Evolutionary conservation across 2,888 invertebrate genomes (phyloP).

Genomic region (Salpingus planirostris): DNA sequence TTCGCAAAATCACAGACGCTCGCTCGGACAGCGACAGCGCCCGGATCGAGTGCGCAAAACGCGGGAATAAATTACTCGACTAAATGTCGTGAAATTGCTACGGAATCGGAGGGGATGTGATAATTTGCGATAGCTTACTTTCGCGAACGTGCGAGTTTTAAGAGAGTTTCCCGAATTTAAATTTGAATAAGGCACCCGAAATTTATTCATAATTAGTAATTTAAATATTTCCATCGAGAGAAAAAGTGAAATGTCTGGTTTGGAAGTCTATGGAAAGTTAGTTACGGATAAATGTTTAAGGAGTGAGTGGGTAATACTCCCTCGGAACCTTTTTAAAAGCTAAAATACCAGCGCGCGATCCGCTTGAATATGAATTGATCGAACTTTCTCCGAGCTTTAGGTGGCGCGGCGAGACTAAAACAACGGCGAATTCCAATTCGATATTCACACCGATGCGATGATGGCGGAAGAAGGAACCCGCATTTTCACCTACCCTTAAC

Average conservation of each 20-base stretch:
- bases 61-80: too few species aligned
- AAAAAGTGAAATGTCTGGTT: constrained; percentile 10
- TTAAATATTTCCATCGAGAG: constrained; percentile 12
- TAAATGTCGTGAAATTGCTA: constrained; percentile 8
- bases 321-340: constrained; percentile 6
- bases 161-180: constrained; percentile 9
- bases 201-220: constrained; percentile 13
- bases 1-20: too few species aligned
- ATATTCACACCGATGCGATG: too few species aligned
- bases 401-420: too few species aligned
- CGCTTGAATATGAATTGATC: constrained; percentile 9
- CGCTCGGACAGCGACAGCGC: too few species aligned
- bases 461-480: too few species aligned
- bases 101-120: constrained; percentile 7
- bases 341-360: constrained; percentile 5
- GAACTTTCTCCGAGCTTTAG: too few species aligned
- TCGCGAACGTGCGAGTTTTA: constrained; percentile 8
- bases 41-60: too few species aligned
- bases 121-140: constrained; percentile 6
- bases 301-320: too few species aligned
- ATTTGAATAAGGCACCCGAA: constrained; percentile 9
- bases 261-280: constrained; percentile 5
- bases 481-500: too few species aligned
- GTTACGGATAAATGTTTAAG: constrained; percentile 6
- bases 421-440: constrained; percentile 7